Evolutionary conservation across 1,140 invertebrate genomes (phyloP).

Genomic region (Adoxophyes honmai): DNA sequence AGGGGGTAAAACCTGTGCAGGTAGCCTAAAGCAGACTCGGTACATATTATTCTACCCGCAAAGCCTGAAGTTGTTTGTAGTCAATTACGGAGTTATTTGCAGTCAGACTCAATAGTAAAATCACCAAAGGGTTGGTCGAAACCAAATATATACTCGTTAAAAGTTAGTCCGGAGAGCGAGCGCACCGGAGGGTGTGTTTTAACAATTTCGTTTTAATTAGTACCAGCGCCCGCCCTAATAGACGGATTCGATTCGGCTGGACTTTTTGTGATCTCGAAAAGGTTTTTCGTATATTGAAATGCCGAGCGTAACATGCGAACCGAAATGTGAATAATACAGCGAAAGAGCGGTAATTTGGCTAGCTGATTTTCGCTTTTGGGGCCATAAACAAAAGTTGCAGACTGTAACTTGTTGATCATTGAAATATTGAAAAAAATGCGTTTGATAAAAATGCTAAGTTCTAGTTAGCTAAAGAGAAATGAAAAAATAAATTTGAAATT

Average conservation of each 20-base stretch:
- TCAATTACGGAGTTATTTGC: slow-evolving; percentile 76
- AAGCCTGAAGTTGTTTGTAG: slow-evolving; percentile 69
- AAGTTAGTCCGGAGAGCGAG: slow-evolving; percentile 63
- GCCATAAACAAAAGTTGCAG: no score
- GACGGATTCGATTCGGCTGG: slow-evolving; percentile 54
- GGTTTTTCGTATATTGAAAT: slow-evolving; percentile 11
- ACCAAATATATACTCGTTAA: slow-evolving; percentile 76
- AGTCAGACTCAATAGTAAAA: slow-evolving; percentile 72
- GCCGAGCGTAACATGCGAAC: neutral
- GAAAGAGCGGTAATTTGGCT: no score
- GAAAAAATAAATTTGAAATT: no score
- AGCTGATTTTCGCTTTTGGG: no score
- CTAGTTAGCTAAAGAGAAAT: no score
- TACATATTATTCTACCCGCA: slow-evolving; percentile 45
- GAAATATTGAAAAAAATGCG: no score
- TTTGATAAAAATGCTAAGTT: no score
- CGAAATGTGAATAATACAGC: no score
- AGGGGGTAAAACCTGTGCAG: slow-evolving; percentile 34
- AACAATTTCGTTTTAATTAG: slow-evolving; percentile 77
- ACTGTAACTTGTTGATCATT: no score
- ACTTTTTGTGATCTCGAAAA: slow-evolving; percentile 36
- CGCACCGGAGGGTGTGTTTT: slow-evolving; percentile 56
- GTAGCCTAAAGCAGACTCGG: slow-evolving; percentile 28
- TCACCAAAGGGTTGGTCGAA: slow-evolving; percentile 73
- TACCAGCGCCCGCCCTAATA: slow-evolving; percentile 57